Base-by-base conservation (phyloP, 2,113 vertebrate species). In the Periophthalmodon schlosseri region DNA sequence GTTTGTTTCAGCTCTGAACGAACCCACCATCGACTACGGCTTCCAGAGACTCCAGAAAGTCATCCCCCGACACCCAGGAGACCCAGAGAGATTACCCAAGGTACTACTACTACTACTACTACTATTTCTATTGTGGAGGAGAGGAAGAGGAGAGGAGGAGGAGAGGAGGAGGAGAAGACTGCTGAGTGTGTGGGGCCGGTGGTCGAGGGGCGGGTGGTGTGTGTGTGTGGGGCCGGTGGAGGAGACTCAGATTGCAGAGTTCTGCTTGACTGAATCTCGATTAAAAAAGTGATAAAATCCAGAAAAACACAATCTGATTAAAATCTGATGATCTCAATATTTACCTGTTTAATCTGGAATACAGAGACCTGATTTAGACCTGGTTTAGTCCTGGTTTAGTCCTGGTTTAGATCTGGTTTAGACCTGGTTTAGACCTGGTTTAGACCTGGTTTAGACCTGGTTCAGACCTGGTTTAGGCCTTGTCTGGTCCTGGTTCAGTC, bases 1-100 rank as follows among this genome's bases (percentile, higher is more conserved):
- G 72, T 66, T 64, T 7, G 5, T 47, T 68, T 61, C 13, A 91
- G 90, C 90, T 0, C n/a, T 91, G 1, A 91, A 91, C 1, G 90
- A 91, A 63, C 90, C 90, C 2, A 91, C 90, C 52, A 91, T 91
- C 0, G 90, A 91, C 28, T 91, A 91, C 12, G 90, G 90, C 73
- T 91, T 91, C 76, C 90, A 91, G 84, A 88, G 90, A 87, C 87
- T 91, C 81, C 90, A 91, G 77, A 91, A 91, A 80, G 90, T 91
- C 80, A 89, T 91, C 2, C 90, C 90, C 4, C 88, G 90, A 46
- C 90, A 91, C 72, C 90, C 90, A 0, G 90, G 90, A 77, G 90
- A 91, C 82, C 90, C 88, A 0, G 90, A 91, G 77, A 75, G 90
- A 21, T 79, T 91, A n/a, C 90, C 90, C 39, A 91, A 91, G 88